A percentile compares a stretch with the other conserved stretches of the same genome.
Conservation (phyloP, 2,797 vertebrate genomes). For the Gymnodraco acuticeps region DNA sequence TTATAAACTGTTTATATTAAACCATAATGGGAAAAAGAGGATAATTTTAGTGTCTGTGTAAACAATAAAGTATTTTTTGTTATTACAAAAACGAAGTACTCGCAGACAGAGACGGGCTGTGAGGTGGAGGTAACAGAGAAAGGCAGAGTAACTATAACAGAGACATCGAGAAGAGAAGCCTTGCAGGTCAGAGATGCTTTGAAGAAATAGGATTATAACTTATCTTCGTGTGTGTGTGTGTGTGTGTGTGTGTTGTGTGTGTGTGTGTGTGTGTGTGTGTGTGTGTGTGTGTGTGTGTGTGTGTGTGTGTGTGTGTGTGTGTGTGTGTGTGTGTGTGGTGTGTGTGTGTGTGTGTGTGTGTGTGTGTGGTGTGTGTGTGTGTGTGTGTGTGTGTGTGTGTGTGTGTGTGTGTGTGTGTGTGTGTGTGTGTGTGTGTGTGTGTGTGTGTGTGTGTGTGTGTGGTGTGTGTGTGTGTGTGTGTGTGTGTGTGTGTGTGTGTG, state of each 20-base stretch:
- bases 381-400: background rate
- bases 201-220: slow-evolving; percentile 20
- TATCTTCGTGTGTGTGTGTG: slow-evolving; percentile 7
- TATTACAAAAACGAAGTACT: slow-evolving; percentile 1
- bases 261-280: background rate
- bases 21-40: background rate
- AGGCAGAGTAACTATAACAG: slow-evolving; percentile 16
- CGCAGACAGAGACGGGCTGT: slow-evolving; percentile 14
- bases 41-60: background rate
- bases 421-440: no score
- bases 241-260: background rate
- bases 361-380: slow-evolving; percentile 5
- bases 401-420: background rate
- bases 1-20: background rate
- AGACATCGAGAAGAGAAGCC: slow-evolving; percentile 7
- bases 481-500: no score
- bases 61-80: background rate
- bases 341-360: background rate
- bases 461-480: slow-evolving; percentile 2
- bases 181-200: slow-evolving; percentile 36
- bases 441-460: background rate
- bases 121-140: slow-evolving; percentile 9
- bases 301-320: no score
- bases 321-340: background rate
- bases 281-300: background rate